Evolutionary conservation across 2,797 vertebrate species (phyloP).

Genomic region (Ptychobarbus kaznakovi): DNA sequence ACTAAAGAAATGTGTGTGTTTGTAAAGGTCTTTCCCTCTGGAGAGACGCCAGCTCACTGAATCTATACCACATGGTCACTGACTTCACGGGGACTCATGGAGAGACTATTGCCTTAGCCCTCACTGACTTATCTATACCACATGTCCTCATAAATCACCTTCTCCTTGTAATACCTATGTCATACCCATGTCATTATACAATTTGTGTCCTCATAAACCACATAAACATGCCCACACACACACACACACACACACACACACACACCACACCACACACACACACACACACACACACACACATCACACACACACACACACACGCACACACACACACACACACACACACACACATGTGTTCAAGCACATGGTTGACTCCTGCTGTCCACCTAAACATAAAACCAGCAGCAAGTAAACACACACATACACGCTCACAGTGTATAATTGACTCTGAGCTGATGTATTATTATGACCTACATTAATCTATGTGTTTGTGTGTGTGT

Average conservation of each 20-base stretch:
- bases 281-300: too few species aligned
- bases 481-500: conserved; percentile 14
- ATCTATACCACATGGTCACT: conserved; percentile 58
- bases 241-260: too few species aligned
- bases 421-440: conserved; percentile 35
- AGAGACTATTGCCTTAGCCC: too few species aligned
- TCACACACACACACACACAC: conserved; percentile 31
- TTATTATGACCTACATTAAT: conserved; percentile 42
- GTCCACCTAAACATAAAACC: conserved; percentile 29
- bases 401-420: conserved; percentile 33
- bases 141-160: too few species aligned
- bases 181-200: too few species aligned
- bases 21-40: conserved; percentile 38
- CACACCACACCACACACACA: too few species aligned
- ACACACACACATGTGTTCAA: conserved; percentile 48
- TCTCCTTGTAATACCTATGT: too few species aligned
- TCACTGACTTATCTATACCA: too few species aligned
- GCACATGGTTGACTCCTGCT: conserved; percentile 17
- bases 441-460: conserved; percentile 23
- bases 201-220: too few species aligned
- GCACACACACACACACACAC: conserved; percentile 52
- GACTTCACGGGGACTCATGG: too few species aligned
- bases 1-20: conserved; percentile 29
- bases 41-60: conserved; percentile 44
- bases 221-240: too few species aligned